These are phyloP conservation scores for Magallana ariakensis DNA, from an alignment of 1,140 invertebrate genomes.

Conservation along the genomic window DNA sequence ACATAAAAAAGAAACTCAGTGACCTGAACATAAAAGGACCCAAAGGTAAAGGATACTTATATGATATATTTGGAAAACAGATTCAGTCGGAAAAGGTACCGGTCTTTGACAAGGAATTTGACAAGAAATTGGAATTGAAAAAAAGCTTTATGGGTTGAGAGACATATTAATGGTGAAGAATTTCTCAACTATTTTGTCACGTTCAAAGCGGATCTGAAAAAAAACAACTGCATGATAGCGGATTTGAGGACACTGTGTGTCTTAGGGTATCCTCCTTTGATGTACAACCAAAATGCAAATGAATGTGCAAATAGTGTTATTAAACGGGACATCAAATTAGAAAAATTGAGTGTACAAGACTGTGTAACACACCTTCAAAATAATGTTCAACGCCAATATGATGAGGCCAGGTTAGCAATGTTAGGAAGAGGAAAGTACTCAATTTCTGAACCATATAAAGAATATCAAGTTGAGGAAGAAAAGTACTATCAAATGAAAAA, in stretches of 20 bases:
- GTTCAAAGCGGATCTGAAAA: background rate
- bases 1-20: background rate
- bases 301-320: slow-evolving; percentile 6
- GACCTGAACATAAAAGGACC: background rate
- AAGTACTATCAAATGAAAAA: slow-evolving; percentile 7
- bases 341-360: slow-evolving; percentile 2
- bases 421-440: background rate
- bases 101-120: background rate
- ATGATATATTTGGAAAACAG: slow-evolving; percentile 19
- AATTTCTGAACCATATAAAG: background rate
- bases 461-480: background rate
- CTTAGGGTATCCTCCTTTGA: slow-evolving; percentile 2
- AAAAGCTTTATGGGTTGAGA: background rate
- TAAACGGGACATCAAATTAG: slow-evolving; percentile 5
- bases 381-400: background rate
- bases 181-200: slow-evolving; percentile 20
- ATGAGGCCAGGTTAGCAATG: background rate
- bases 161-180: background rate
- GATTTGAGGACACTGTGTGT: background rate
- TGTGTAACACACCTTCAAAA: background rate
- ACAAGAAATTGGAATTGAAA: background rate
- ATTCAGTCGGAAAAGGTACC: background rate
- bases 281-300: slow-evolving; percentile 37
- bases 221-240: slow-evolving; percentile 6
- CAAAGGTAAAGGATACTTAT: background rate